A percentile compares a stretch with the other conserved stretches of the same genome.
These are phyloP conservation scores for Apamea epomidion DNA, from an alignment of 2,888 invertebrate genomes.

Conservation along the genomic window DNA sequence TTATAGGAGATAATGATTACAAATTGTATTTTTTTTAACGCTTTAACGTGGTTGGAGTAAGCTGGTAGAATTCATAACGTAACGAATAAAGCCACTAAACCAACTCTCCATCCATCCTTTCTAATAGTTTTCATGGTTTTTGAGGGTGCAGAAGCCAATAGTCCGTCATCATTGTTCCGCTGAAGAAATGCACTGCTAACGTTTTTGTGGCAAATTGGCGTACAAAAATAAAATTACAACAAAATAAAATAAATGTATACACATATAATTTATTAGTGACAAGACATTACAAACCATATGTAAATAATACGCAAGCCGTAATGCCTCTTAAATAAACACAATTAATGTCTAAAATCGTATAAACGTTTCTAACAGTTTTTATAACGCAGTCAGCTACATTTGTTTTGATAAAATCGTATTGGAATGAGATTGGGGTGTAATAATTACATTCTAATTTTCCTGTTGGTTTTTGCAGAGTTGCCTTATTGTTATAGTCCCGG, in stretches of 20 bases:
- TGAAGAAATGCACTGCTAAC: background rate
- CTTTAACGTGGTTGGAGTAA: background rate
- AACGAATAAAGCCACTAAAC: too few species aligned
- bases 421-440: constrained; percentile 34
- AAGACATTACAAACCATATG: constrained; percentile 51
- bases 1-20: background rate
- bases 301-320: constrained; percentile 39
- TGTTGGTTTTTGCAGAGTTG: constrained; percentile 23
- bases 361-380: constrained; percentile 54
- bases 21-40: background rate
- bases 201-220: background rate
- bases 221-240: constrained; percentile 12
- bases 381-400: constrained; percentile 43
- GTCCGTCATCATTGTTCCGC: too few species aligned
- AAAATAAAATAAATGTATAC: constrained; percentile 23
- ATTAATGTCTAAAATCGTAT: constrained; percentile 57
- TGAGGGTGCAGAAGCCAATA: too few species aligned
- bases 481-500: background rate
- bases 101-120: background rate
- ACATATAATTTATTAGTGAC: constrained; percentile 44
- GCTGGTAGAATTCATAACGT: background rate
- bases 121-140: background rate
- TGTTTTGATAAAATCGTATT: constrained; percentile 45
- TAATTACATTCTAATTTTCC: constrained; percentile 34
- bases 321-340: constrained; percentile 51